Percentiles rank a stretch among this genome's conserved stretches.
These are phyloP conservation scores for Petrophora chlorosata DNA, from an alignment of 2,888 invertebrate genomes.

Conservation along the genomic window DNA sequence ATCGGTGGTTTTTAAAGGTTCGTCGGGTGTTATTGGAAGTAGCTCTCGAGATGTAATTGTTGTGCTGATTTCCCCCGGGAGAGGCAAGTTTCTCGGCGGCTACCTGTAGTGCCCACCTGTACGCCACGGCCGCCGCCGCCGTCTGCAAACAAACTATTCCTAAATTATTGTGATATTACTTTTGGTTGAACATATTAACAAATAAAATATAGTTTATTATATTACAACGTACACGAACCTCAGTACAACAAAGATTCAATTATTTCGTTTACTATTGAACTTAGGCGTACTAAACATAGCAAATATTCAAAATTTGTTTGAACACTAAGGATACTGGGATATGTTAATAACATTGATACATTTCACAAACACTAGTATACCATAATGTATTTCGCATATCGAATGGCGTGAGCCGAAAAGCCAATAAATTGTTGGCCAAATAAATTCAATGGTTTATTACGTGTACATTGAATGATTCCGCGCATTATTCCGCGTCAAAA, in stretches of 20 bases:
- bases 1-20: constrained; percentile 63
- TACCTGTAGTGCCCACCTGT: constrained; percentile 55
- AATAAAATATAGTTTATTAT: not conserved
- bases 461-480: constrained; percentile 56
- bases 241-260: too few relatives aligned
- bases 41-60: constrained; percentile 79
- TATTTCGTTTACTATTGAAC: too few relatives aligned
- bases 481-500: constrained; percentile 72
- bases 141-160: constrained; percentile 27
- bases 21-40: constrained; percentile 69
- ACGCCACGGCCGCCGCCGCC: constrained; percentile 45
- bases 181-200: constrained; percentile 1
- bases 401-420: constrained; percentile 6
- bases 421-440: constrained; percentile 18
- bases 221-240: too few relatives aligned
- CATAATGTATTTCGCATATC: not conserved
- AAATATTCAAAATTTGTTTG: too few relatives aligned
- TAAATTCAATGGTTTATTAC: constrained; percentile 34
- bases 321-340: too few relatives aligned
- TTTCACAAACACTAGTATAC: too few relatives aligned
- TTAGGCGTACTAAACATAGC: too few relatives aligned
- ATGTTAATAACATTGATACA: too few relatives aligned
- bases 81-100: constrained; percentile 57
- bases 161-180: constrained; percentile 21
- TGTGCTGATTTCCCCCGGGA: constrained; percentile 78